phyloP scores from a whole-genome alignment of 1,140 invertebrate species.

The Trachymyrmex septentrionalis region DNA sequence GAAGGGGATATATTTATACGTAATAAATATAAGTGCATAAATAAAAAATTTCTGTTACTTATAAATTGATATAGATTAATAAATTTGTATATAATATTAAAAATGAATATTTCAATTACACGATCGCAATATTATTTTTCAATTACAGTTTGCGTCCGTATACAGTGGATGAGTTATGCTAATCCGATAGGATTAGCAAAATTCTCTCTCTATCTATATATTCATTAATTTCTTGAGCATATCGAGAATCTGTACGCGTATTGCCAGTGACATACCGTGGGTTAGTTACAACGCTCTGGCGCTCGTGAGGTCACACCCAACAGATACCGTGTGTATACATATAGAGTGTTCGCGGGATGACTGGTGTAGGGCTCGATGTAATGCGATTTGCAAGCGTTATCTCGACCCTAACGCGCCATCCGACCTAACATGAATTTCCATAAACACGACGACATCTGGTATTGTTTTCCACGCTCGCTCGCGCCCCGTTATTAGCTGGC shows the following conservation, averaged over 20 bases:
- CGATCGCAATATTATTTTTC: too few relatives aligned
- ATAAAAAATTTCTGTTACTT: not conserved
- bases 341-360: not conserved
- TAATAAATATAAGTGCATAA: not conserved
- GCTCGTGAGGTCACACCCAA: slow-evolving; percentile 49
- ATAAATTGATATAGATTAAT: too few relatives aligned
- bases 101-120: not conserved
- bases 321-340: slow-evolving; percentile 1
- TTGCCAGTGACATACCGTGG: slow-evolving; percentile 70
- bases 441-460: slow-evolving; percentile 77
- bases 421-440: slow-evolving; percentile 79
- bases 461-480: slow-evolving; percentile 76
- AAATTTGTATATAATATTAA: not conserved
- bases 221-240: slow-evolving; percentile 43
- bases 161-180: not conserved
- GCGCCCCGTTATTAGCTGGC: slow-evolving; percentile 67
- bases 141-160: not conserved
- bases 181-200: not conserved
- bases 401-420: slow-evolving; percentile 76
- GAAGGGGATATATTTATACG: not conserved
- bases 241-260: slow-evolving; percentile 59
- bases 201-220: not conserved
- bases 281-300: slow-evolving; percentile 70
- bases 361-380: slow-evolving; percentile 76
- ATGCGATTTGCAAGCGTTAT: slow-evolving; percentile 86